phyloP scores from a whole-genome alignment of 2,888 invertebrate genomes.

The Barypeithes pellucidus region DNA sequence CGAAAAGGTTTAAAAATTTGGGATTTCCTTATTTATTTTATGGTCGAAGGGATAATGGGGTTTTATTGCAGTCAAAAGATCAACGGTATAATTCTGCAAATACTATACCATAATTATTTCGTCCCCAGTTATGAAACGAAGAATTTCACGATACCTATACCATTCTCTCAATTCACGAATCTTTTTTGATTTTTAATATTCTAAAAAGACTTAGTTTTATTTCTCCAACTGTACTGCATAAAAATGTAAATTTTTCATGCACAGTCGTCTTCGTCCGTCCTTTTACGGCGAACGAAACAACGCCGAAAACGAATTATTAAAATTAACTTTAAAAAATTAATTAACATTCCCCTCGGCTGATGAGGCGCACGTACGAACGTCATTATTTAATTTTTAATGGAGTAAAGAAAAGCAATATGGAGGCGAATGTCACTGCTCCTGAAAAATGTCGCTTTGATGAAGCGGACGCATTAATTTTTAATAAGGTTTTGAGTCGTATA shows the following conservation, averaged over 20 bases:
- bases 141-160: too few species aligned
- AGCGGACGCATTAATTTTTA: slow-evolving; percentile 12
- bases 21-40: too few species aligned
- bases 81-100: too few species aligned
- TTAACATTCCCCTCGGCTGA: slow-evolving; percentile 5
- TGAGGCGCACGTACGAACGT: slow-evolving; percentile 18
- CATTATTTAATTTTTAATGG: slow-evolving; percentile 45
- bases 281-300: slow-evolving; percentile 4
- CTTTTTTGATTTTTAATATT: not conserved
- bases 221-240: not conserved
- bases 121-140: too few species aligned
- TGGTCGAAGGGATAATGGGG: too few species aligned
- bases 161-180: too few species aligned
- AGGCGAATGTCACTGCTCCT: slow-evolving; percentile 2
- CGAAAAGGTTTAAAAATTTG: too few species aligned
- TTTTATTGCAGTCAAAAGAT: too few species aligned
- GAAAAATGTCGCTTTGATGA: slow-evolving; percentile 16
- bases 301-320: not conserved
- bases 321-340: slow-evolving; percentile 28
- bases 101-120: too few species aligned
- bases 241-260: slow-evolving; percentile 1
- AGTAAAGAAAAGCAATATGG: slow-evolving; percentile 40
- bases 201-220: not conserved
- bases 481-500: not conserved
- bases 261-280: not conserved